phyloP scores from a whole-genome alignment of 2,113 vertebrate genomes.

The Mixornis gularis region DNA sequence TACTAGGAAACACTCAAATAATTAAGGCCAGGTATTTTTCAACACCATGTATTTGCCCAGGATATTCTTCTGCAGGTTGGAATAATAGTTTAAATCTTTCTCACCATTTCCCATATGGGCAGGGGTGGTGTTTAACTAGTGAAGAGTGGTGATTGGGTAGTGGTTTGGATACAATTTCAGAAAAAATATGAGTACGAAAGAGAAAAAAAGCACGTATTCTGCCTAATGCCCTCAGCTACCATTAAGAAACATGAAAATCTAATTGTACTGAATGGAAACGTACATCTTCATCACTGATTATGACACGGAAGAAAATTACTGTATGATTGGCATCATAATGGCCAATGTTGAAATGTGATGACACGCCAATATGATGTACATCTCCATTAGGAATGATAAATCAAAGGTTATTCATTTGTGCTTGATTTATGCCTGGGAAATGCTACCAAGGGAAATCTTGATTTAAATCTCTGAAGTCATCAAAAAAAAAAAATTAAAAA shows the following conservation, averaged over 20 bases:
- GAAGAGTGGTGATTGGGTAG: background rate
- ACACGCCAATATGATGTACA: conserved; percentile 67
- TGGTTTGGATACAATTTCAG: conserved; percentile 22
- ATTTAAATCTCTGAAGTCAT: conserved; percentile 20
- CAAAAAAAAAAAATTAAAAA: background rate
- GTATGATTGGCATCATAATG: conserved; percentile 67
- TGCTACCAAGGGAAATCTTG: conserved; percentile 60
- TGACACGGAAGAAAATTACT: conserved; percentile 59
- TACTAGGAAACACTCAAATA: background rate
- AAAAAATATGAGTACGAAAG: conserved; percentile 30
- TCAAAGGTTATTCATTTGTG: conserved; percentile 70
- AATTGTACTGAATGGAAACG: conserved; percentile 60
- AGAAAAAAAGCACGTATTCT: conserved; percentile 32
- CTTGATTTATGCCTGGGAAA: conserved; percentile 67
- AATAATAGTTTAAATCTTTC: background rate
- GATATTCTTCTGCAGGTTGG: background rate
- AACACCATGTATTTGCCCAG: background rate
- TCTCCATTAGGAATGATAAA: conserved; percentile 70
- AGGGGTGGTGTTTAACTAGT: background rate
- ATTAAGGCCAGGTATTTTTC: background rate
- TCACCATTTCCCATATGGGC: background rate
- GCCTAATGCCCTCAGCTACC: conserved; percentile 46
- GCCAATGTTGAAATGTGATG: conserved; percentile 66
- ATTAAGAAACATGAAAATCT: conserved; percentile 60
- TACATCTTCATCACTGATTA: conserved; percentile 62